phyloP scores from a whole-genome alignment of 1,140 invertebrate genomes.

The Paraescarpia echinospica region DNA sequence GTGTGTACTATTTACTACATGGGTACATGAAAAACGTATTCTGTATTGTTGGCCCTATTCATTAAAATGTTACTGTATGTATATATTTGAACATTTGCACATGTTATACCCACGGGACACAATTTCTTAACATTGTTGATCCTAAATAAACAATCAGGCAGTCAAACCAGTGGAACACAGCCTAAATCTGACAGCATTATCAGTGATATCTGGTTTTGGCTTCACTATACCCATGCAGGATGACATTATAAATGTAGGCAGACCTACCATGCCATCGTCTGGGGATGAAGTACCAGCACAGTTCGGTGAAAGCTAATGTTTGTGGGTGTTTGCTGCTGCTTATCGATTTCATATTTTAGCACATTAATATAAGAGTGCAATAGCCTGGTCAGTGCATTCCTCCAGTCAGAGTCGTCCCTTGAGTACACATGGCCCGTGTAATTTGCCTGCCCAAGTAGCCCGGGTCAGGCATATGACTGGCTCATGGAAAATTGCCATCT shows the following conservation, averaged over 20 bases:
- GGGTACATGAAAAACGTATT: no score
- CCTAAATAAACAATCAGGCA: no score
- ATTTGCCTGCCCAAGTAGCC: not conserved
- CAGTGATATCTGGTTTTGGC: not conserved
- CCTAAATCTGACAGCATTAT: not conserved
- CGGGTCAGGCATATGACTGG: not conserved
- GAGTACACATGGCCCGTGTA: not conserved
- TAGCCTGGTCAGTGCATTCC: not conserved
- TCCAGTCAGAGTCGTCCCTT: not conserved
- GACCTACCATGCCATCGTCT: not conserved
- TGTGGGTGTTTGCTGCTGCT: not conserved
- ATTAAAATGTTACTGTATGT: no score
- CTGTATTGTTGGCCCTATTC: no score
- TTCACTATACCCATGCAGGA: not conserved
- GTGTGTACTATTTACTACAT: no score
- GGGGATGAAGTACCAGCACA: not conserved
- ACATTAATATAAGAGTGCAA: not conserved
- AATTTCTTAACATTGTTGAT: no score
- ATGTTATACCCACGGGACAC: no score
- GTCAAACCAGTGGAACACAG: not conserved
- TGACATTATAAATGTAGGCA: not conserved
- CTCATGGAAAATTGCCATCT: not conserved
- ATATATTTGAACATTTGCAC: no score
- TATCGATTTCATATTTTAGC: not conserved
- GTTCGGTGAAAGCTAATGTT: not conserved